phyloP scores from a whole-genome alignment of 2,888 invertebrate genomes.

The Euzophera pinguis region DNA sequence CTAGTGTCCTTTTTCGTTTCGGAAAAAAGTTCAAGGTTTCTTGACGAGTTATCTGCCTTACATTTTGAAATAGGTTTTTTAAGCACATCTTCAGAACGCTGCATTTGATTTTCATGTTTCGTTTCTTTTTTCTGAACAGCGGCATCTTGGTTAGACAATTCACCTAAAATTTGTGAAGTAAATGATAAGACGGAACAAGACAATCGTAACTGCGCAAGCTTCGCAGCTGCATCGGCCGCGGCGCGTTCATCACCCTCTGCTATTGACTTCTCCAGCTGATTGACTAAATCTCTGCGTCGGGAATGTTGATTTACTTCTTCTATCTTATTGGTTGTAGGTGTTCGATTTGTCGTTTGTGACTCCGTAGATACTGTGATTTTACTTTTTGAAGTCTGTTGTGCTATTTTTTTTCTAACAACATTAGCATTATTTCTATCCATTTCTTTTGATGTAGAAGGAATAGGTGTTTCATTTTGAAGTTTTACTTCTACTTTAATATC shows the following conservation, averaged over 20 bases:
- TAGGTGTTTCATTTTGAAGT: background rate
- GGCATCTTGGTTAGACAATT: slow-evolving; percentile 25
- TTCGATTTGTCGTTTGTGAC: slow-evolving; percentile 3
- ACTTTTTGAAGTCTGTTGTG: background rate
- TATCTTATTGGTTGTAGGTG: slow-evolving; percentile 16
- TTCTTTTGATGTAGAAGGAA: background rate
- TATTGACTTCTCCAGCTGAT: slow-evolving; percentile 87
- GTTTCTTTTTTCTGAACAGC: background rate
- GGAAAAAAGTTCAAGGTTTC: background rate
- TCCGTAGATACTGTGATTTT: background rate
- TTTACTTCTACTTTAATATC: background rate
- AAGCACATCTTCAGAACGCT: background rate
- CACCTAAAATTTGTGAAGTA: slow-evolving; percentile 63
- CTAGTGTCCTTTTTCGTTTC: background rate
- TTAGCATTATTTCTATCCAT: background rate
- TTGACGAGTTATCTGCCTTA: background rate
- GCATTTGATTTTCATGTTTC: slow-evolving; percentile 15
- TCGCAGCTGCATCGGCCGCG: slow-evolving; percentile 87
- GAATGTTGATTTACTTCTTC: slow-evolving; percentile 45
- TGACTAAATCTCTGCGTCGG: slow-evolving; percentile 74
- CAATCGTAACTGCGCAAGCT: slow-evolving; percentile 87
- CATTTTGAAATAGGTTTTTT: background rate
- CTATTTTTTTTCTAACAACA: background rate
- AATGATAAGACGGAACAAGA: slow-evolving; percentile 83
- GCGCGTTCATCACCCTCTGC: slow-evolving; percentile 86